phyloP scores from a whole-genome alignment of 2,888 invertebrate species.

The Caenorhabditis wallacei region DNA sequence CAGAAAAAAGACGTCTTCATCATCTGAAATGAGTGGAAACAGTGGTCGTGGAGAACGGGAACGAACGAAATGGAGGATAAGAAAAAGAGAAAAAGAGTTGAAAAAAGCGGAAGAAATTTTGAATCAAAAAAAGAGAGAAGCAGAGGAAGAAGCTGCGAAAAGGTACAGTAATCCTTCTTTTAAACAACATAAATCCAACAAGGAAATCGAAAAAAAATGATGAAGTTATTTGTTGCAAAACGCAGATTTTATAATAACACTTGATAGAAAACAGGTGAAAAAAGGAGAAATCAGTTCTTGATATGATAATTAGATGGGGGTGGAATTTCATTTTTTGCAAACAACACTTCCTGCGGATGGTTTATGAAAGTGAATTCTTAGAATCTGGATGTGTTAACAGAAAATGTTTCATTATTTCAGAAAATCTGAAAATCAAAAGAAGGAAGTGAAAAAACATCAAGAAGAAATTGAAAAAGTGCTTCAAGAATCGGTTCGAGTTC shows the following conservation, averaged over 20 bases:
- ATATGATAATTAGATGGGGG: constrained; percentile 20
- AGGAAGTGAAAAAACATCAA: constrained; percentile 6
- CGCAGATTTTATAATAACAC: not conserved
- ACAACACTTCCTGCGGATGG: not conserved
- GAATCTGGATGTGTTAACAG: no score
- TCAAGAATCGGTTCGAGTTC: not conserved
- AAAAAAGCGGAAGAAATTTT: constrained; percentile 88
- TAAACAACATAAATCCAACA: no score
- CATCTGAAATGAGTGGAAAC: constrained; percentile 69
- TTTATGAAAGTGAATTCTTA: no score
- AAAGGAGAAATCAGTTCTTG: not conserved
- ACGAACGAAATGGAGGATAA: constrained; percentile 88
- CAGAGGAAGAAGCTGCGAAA: constrained; percentile 40
- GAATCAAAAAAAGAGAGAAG: constrained; percentile 1
- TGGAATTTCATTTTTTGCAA: constrained; percentile 9
- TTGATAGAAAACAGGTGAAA: not conserved
- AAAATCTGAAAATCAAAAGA: constrained; percentile 46
- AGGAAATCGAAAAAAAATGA: not conserved
- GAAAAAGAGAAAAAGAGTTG: constrained; percentile 91
- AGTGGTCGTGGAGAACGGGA: constrained; percentile 82
- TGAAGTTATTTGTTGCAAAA: constrained; percentile 4
- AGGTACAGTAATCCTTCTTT: not conserved
- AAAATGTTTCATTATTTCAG: no score
- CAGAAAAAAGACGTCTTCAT: not conserved
- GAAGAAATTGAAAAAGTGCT: constrained; percentile 15